These are phyloP conservation scores for Folsomia manolachei DNA, from an alignment of 2,888 invertebrate genomes.

Conservation along the genomic window DNA sequence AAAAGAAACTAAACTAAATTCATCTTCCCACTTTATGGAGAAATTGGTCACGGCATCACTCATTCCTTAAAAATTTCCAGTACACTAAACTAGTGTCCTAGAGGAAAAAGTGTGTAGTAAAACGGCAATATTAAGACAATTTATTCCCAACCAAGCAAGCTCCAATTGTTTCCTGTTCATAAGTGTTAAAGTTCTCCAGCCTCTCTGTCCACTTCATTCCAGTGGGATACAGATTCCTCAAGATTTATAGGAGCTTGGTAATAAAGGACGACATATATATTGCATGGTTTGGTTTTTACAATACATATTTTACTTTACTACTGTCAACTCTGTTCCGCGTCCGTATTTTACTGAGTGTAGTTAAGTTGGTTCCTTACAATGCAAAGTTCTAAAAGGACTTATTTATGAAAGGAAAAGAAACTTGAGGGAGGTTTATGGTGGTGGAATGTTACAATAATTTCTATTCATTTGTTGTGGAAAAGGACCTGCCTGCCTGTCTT, in stretches of 20 bases:
- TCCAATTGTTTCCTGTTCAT: not conserved
- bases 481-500: conserved; percentile 2
- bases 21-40: too few relatives aligned
- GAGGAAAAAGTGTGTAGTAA: too few relatives aligned
- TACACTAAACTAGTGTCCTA: too few relatives aligned
- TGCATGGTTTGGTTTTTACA: not conserved
- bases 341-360: too few relatives aligned
- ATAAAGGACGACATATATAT: not conserved
- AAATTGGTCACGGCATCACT: too few relatives aligned
- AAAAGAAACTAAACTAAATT: too few relatives aligned
- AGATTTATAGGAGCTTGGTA: not conserved
- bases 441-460: conserved; percentile 23
- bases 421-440: conserved; percentile 21
- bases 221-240: too few relatives aligned
- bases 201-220: too few relatives aligned
- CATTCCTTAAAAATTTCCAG: too few relatives aligned
- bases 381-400: not conserved
- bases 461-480: conserved; percentile 15
- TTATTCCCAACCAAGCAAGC: not conserved
- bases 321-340: not conserved
- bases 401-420: not conserved
- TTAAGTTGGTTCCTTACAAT: not conserved
- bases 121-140: not conserved
- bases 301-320: not conserved
- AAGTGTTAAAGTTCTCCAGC: too few relatives aligned